Evolutionary conservation across 2,797 vertebrate species (phyloP), one percentile per base, ranked within the genome.

Genomic region (Pipistrellus kuhlii): DNA sequence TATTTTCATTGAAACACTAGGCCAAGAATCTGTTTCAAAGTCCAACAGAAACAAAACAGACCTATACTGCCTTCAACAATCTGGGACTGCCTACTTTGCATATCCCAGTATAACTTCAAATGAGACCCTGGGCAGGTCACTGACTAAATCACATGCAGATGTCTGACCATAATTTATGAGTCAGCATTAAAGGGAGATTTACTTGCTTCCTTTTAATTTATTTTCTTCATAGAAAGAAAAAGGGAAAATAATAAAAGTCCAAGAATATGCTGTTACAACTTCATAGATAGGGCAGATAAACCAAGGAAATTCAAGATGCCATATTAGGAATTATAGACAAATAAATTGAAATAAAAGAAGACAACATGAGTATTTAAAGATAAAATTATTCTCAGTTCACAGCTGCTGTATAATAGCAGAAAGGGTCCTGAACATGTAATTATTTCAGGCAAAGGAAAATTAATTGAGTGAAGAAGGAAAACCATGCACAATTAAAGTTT

Each of bases 381-480:
- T 57, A 35, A 73, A 53, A 57, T 38, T 81, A 41, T 11, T 85
- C 27, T 69, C 10, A 91, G 69, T 82, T 91, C 69, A 83, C 41
- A 88, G 55, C 41, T 75, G 38, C 38, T 75, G 0, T 11, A 10
- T 35, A 85, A 46, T 30, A 21, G 48, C 41, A 91, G 53, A 66
- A 88, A 75, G 25, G 41, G 23, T 38, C n/a, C 14, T 44, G 14
- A 53, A 48, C 14, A 6, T 6, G 10, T 25, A 48, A 64, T 51
- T 76, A 27, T 30, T 90, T 73, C 48, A 59, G 10, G 66, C 25
- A 68, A 85, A 73, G 76, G 10, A 77, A 87, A 93, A 64, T 76
- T 71, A 88, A 82, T 73, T 77, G 62, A 85, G 35, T 88, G 30
- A 46, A 80, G 46, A 81, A 85, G 88, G 51, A 41, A 90, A 92